Evolutionary conservation across 2,888 invertebrate species (phyloP).

Genomic region (Tenthredo distinguenda): DNA sequence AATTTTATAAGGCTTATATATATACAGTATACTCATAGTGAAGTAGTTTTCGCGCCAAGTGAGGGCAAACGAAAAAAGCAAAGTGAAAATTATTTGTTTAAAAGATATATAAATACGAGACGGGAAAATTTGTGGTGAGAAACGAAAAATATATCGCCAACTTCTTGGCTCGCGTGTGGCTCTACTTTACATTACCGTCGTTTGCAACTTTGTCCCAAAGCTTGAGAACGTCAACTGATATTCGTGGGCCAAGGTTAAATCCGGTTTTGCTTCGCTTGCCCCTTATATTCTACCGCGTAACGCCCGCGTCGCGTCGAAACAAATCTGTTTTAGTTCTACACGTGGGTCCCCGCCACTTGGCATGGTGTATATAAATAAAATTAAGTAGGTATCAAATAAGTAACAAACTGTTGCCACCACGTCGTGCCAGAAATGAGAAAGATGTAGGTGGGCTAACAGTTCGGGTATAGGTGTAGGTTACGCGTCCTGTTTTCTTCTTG

Average conservation of each 20-base stretch:
- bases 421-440: slow-evolving; percentile 9
- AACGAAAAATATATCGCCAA: neutral
- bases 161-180: neutral
- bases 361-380: slow-evolving; percentile 39
- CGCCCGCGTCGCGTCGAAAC: neutral
- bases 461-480: neutral
- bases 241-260: slow-evolving; percentile 42
- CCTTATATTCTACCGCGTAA: neutral
- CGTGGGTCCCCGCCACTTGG: slow-evolving; percentile 16
- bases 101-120: neutral
- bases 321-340: neutral
- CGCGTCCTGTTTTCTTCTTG: slow-evolving; percentile 14
- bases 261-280: neutral
- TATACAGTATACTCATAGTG: neutral
- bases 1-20: neutral
- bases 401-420: slow-evolving; percentile 26
- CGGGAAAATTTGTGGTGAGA: neutral
- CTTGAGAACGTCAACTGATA: slow-evolving; percentile 34
- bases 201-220: slow-evolving; percentile 25
- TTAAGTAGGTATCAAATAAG: slow-evolving; percentile 28
- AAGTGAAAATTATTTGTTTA: neutral
- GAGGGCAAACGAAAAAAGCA: neutral
- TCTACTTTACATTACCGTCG: neutral
- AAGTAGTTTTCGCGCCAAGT: neutral
- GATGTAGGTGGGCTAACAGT: neutral